These are phyloP conservation scores for Zele albiditarsus DNA, from an alignment of 2,888 invertebrate species.

Conservation along the genomic window DNA sequence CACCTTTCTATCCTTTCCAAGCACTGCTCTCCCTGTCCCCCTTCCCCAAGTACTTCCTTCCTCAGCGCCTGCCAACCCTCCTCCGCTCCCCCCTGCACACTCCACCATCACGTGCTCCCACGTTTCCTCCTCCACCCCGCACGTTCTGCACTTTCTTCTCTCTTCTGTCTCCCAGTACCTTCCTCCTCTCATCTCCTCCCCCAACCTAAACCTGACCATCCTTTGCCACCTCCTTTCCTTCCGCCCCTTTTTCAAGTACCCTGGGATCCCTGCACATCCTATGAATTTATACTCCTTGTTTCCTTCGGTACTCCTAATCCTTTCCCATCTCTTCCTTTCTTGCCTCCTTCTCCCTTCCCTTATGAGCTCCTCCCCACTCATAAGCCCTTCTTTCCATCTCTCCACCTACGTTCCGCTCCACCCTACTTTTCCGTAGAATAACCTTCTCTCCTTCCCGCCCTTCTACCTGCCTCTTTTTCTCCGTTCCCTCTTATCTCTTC, in stretches of 20 bases:
- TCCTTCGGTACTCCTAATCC: background rate
- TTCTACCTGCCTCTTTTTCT: no score
- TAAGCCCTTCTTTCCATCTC: no score
- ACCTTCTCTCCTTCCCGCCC: no score
- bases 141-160: background rate
- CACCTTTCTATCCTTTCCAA: no score
- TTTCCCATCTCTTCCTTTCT: background rate
- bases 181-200: background rate
- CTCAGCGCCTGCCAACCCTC: background rate
- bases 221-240: background rate
- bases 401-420: no score
- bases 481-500: no score
- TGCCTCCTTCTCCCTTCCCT: background rate
- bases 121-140: no score
- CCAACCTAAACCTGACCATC: background rate
- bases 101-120: conserved; percentile 6
- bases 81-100: background rate
- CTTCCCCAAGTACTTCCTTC: no score
- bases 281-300: background rate
- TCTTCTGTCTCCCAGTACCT: background rate
- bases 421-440: no score
- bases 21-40: no score
- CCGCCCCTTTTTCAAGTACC: conserved; percentile 14
- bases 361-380: background rate
- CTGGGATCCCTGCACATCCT: background rate